Conservation (phyloP, 1,140 invertebrate genomes). For the Drosophila ercepeae region DNA sequence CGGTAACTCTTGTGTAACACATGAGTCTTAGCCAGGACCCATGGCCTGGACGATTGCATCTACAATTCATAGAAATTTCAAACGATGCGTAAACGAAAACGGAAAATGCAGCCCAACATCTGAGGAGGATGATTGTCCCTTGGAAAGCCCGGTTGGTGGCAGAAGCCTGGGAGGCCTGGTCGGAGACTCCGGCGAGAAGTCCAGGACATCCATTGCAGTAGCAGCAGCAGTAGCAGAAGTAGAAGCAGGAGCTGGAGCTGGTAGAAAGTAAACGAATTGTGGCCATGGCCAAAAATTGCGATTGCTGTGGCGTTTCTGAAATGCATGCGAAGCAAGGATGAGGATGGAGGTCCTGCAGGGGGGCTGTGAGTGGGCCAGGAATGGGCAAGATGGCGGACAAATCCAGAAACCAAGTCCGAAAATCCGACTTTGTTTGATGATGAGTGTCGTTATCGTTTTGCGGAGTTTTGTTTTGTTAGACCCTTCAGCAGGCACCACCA, state of each 20-base stretch:
- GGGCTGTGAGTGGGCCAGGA: too few relatives aligned
- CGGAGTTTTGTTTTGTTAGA: slow-evolving; percentile 52
- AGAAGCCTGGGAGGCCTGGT: neutral
- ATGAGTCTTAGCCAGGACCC: slow-evolving; percentile 55
- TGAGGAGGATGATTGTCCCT: slow-evolving; percentile 26
- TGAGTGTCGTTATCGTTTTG: slow-evolving; percentile 82
- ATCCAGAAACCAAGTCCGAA: slow-evolving; percentile 25
- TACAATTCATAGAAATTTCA: slow-evolving; percentile 83
- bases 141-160: slow-evolving; percentile 4
- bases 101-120: slow-evolving; percentile 65
- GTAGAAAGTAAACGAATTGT: slow-evolving; percentile 68
- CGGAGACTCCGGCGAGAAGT: slow-evolving; percentile 16
- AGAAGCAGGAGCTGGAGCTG: slow-evolving; percentile 8
- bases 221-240: neutral
- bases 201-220: slow-evolving; percentile 6
- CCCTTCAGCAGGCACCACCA: slow-evolving; percentile 6
- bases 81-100: slow-evolving; percentile 82
- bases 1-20: slow-evolving; percentile 54
- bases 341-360: neutral
- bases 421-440: slow-evolving; percentile 81
- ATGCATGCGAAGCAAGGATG: slow-evolving; percentile 50
- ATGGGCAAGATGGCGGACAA: slow-evolving; percentile 8
- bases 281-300: slow-evolving; percentile 70
- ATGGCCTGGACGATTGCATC: slow-evolving; percentile 80
- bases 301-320: slow-evolving; percentile 60